phyloP scores from a whole-genome alignment of 2,113 vertebrate species.

The Pterocles gutturalis region DNA sequence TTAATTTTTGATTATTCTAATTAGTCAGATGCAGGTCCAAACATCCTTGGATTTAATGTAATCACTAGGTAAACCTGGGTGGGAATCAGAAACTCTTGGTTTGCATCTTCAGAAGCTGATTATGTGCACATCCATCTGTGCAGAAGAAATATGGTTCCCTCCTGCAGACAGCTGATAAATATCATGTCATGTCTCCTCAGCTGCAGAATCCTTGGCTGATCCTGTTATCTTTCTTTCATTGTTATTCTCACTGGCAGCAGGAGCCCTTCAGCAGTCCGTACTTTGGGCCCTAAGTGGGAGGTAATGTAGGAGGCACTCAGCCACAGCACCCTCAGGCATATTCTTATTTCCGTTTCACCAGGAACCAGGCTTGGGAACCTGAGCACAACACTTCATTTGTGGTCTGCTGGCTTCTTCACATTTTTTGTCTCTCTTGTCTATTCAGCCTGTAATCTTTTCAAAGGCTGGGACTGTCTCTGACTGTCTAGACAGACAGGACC shows the following conservation, averaged over 20 bases:
- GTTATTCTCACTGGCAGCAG: constrained; percentile 9
- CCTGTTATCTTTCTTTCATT: constrained; percentile 15
- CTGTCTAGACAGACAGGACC: constrained; percentile 59
- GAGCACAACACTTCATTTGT: constrained; percentile 51
- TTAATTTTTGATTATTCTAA: not conserved
- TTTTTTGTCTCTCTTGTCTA: constrained; percentile 65
- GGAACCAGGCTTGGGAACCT: constrained; percentile 25
- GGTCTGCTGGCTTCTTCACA: constrained; percentile 56
- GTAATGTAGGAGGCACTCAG: not conserved
- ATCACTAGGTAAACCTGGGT: not conserved
- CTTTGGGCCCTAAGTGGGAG: not conserved
- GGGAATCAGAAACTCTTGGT: constrained; percentile 5
- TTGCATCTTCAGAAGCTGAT: not conserved
- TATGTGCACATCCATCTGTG: not conserved
- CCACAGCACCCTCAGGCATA: not conserved
- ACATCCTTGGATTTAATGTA: not conserved
- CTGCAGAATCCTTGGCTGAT: constrained; percentile 35
- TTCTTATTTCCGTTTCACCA: not conserved
- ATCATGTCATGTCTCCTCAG: not conserved
- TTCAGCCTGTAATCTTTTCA: constrained; percentile 61
- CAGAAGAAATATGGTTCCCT: constrained; percentile 21
- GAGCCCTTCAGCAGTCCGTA: not conserved
- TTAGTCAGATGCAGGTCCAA: not conserved
- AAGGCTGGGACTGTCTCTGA: constrained; percentile 44
- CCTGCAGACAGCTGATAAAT: constrained; percentile 39